Percentiles rank a stretch among this genome's conserved stretches.
These are phyloP conservation scores for Busseola fusca DNA, from an alignment of 2,888 invertebrate species.

Conservation along the genomic window DNA sequence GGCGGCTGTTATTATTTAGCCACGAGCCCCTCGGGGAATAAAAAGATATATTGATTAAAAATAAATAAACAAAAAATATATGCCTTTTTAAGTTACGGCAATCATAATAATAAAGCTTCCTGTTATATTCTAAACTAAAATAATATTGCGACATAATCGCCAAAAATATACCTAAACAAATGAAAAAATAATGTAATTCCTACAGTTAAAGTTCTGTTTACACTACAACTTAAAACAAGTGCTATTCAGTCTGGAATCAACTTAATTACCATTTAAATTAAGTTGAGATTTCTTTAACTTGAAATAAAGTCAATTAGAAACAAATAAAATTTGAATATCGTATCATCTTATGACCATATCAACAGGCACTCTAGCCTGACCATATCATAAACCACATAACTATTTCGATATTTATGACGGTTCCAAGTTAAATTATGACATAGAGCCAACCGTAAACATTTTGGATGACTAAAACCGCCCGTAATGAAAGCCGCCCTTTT, in stretches of 20 bases:
- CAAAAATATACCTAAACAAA: too few species aligned
- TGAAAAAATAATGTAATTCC: too few species aligned
- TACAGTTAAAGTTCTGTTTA: too few species aligned
- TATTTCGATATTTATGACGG: conserved; percentile 32
- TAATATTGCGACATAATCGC: too few species aligned
- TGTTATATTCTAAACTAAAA: neutral
- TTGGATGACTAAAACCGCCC: conserved; percentile 24
- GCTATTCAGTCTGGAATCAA: too few species aligned
- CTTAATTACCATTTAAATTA: too few species aligned
- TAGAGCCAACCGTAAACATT: conserved; percentile 38
- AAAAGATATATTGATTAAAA: neutral
- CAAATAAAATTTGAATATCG: too few species aligned
- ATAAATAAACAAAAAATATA: neutral
- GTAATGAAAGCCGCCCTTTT: conserved; percentile 26
- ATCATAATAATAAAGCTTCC: neutral
- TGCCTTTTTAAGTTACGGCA: neutral
- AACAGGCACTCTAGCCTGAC: conserved; percentile 1
- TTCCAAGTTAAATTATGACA: conserved; percentile 38
- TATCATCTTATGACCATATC: neutral
- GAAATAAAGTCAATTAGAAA: too few species aligned
- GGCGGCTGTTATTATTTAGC: too few species aligned
- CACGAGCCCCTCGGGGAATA: too few species aligned
- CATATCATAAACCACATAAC: conserved; percentile 24
- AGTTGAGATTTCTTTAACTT: too few species aligned
- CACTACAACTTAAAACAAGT: too few species aligned